Evolutionary conservation across 2,797 vertebrate genomes (phyloP).

Genomic region (Squalus acanthias): DNA sequence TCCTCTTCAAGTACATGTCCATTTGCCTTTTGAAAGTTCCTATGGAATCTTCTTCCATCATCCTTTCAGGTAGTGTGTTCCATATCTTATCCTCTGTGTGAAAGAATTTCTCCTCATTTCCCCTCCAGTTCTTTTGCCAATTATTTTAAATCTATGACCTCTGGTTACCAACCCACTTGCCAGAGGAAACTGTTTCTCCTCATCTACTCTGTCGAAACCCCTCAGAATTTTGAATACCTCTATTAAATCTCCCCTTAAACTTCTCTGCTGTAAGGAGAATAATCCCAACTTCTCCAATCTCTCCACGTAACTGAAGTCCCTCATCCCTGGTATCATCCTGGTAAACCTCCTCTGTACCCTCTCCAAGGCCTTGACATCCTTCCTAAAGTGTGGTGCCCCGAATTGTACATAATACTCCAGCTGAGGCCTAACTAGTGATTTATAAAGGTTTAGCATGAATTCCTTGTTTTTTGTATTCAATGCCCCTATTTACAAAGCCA

Average conservation of each 20-base stretch:
- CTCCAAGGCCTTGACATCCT: too few species aligned
- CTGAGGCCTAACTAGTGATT: too few species aligned
- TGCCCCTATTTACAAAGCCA: too few species aligned
- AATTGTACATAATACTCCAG: too few species aligned
- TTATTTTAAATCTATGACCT: background rate
- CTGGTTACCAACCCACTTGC: background rate
- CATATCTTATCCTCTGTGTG: background rate
- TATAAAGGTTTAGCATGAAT: too few species aligned
- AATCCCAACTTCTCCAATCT: background rate
- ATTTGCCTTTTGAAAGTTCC: background rate
- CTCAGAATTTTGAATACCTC: background rate
- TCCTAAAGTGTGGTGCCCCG: too few species aligned
- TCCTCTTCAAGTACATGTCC: background rate
- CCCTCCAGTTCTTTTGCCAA: background rate
- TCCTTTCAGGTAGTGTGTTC: background rate
- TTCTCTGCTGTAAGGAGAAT: background rate
- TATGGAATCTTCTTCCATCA: background rate
- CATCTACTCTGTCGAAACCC: background rate
- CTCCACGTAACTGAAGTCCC: background rate
- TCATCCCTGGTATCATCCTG: too few species aligned
- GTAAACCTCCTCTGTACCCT: too few species aligned
- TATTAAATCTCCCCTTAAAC: background rate
- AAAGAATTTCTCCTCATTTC: background rate
- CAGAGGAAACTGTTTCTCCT: background rate
- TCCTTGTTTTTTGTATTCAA: too few species aligned